A percentile compares a stretch with the other conserved stretches of the same genome.
phyloP scores from a whole-genome alignment of 2,113 vertebrate genomes.

The Fregetta grallaria region DNA sequence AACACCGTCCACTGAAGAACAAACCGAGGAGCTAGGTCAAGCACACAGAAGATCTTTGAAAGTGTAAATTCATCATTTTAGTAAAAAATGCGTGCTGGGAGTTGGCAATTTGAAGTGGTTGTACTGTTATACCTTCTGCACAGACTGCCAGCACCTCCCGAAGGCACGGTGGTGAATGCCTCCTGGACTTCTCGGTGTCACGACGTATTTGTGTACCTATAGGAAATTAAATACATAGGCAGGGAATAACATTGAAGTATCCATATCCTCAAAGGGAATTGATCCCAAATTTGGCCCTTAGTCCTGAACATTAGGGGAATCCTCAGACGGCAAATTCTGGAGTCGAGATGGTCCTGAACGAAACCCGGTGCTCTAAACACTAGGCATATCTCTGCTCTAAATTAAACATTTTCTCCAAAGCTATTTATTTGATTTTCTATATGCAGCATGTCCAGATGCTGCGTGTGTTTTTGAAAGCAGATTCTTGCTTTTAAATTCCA shows the following conservation, averaged over 20 bases:
- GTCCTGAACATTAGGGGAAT: neutral
- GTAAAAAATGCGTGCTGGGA: neutral
- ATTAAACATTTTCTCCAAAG: neutral
- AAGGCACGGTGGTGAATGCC: neutral
- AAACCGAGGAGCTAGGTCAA: neutral
- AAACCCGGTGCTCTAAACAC: neutral
- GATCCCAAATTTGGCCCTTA: neutral
- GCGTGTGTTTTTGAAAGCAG: slow-evolving; percentile 1
- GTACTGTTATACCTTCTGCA: neutral
- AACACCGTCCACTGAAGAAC: neutral
- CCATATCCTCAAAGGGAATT: neutral
- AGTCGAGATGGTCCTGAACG: accelerated
- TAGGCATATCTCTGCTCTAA: neutral
- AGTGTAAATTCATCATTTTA: neutral
- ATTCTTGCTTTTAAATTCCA: slow-evolving; percentile 22
- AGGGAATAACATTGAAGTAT: neutral
- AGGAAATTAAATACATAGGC: neutral
- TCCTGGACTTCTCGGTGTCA: neutral
- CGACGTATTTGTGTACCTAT: neutral
- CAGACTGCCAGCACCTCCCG: neutral
- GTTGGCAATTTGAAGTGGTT: neutral
- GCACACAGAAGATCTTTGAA: neutral
- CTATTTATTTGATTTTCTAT: slow-evolving; percentile 42
- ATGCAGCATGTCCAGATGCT: neutral
- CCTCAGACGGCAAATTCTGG: neutral